Conservation (phyloP, 2,888 invertebrate species). For the Gryllus longicercus region DNA sequence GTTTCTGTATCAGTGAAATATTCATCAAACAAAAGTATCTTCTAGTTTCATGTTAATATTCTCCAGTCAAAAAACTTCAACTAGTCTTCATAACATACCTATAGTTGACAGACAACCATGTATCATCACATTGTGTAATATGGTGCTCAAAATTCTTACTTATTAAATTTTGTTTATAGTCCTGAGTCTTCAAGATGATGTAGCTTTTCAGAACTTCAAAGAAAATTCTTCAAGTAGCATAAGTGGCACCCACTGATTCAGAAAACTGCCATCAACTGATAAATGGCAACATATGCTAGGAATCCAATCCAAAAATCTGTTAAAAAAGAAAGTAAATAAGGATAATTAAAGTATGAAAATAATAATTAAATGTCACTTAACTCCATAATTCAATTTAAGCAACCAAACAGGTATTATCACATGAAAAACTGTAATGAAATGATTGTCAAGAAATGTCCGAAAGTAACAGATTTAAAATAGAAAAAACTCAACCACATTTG, state of each 20-base stretch:
- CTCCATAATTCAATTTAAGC: too few relatives aligned
- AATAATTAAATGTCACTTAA: background rate
- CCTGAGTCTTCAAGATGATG: slow-evolving; percentile 7
- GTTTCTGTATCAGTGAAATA: slow-evolving; percentile 11
- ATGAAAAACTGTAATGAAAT: too few relatives aligned
- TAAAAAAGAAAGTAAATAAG: background rate
- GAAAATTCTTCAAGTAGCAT: background rate
- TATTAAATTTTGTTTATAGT: background rate
- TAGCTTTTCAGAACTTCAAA: background rate
- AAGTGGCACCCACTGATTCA: slow-evolving; percentile 10
- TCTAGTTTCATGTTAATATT: background rate
- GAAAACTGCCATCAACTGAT: background rate
- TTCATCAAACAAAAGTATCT: slow-evolving; percentile 6
- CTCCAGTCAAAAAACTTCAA: background rate
- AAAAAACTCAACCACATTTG: too few relatives aligned
- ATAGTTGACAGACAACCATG: background rate
- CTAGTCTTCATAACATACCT: background rate
- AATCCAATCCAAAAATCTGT: background rate
- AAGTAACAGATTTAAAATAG: too few relatives aligned
- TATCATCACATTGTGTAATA: background rate
- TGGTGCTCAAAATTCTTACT: background rate
- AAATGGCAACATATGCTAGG: background rate
- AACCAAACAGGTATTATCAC: too few relatives aligned
- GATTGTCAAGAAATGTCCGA: too few relatives aligned
- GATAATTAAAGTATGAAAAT: background rate